phyloP scores from a whole-genome alignment of 23 tunicate genomes.

The Phallusia fumigata region DNA sequence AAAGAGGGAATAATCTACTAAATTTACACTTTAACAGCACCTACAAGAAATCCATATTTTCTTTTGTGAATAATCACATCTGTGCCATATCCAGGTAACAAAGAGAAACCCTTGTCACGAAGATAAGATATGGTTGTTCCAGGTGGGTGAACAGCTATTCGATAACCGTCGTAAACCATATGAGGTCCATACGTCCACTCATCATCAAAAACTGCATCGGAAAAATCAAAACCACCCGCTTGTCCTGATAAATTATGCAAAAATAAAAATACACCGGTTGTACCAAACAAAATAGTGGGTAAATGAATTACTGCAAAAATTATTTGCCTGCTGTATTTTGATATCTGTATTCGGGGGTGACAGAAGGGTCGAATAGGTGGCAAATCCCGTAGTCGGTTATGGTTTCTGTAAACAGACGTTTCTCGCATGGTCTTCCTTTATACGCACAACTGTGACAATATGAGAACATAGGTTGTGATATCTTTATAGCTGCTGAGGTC shows the following conservation, averaged over 20 bases:
- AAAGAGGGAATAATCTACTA: too few species aligned
- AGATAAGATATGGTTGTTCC: slow-evolving; percentile 5
- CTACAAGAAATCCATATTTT: slow-evolving; percentile 29
- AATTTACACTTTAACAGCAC: background rate
- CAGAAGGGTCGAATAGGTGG: slow-evolving; percentile 52
- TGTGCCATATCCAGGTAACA: slow-evolving; percentile 25
- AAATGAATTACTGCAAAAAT: background rate
- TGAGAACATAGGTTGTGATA: background rate
- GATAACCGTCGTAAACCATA: slow-evolving; percentile 38
- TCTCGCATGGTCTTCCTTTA: slow-evolving; percentile 35
- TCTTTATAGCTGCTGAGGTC: too few species aligned
- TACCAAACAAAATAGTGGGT: too few species aligned
- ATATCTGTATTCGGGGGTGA: slow-evolving; percentile 4
- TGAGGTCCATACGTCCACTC: slow-evolving; percentile 65
- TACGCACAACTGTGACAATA: slow-evolving; percentile 36
- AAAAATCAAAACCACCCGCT: slow-evolving; percentile 35
- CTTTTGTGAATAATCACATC: slow-evolving; percentile 22
- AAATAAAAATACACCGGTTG: background rate
- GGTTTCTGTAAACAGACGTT: background rate
- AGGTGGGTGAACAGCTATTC: slow-evolving; percentile 37
- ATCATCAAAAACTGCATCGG: background rate
- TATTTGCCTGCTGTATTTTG: slow-evolving; percentile 48
- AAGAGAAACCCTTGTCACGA: slow-evolving; percentile 17
- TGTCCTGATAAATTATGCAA: slow-evolving; percentile 7
- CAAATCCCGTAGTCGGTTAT: slow-evolving; percentile 62